A percentile compares a stretch with the other conserved stretches of the same genome.
phyloP scores from a whole-genome alignment of 2,888 invertebrate species.

The Athalia cordata region DNA sequence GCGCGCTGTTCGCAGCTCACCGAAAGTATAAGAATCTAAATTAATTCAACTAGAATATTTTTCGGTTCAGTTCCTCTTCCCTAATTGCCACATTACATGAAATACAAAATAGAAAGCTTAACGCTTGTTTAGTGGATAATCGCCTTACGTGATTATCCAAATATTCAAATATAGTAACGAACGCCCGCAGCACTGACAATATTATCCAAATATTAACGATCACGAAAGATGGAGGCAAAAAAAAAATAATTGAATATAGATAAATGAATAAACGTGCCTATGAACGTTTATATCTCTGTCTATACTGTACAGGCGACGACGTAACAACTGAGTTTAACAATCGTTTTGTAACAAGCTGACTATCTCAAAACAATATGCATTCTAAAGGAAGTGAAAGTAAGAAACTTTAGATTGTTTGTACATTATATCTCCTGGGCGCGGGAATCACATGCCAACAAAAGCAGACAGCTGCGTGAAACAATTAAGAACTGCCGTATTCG shows the following conservation, averaged over 20 bases:
- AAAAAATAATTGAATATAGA: neutral
- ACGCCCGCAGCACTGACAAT: neutral
- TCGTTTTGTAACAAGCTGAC: constrained; percentile 33
- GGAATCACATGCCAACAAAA: constrained; percentile 22
- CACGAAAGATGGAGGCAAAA: neutral
- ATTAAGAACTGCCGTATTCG: neutral
- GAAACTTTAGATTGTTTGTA: constrained; percentile 25
- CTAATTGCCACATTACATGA: constrained; percentile 9
- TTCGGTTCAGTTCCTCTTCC: neutral
- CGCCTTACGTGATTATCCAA: neutral
- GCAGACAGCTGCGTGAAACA: neutral
- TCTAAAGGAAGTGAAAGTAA: constrained; percentile 41
- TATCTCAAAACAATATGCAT: constrained; percentile 30
- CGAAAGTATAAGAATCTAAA: neutral
- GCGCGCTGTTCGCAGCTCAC: too few relatives aligned
- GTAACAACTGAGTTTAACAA: neutral
- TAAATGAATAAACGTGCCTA: constrained; percentile 5
- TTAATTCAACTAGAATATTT: too few relatives aligned
- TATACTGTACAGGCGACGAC: neutral
- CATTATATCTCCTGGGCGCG: constrained; percentile 13
- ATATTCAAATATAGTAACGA: constrained; percentile 2
- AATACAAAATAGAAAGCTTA: constrained; percentile 22
- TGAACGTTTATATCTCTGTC: neutral
- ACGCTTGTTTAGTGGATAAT: neutral
- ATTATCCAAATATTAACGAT: constrained; percentile 26